Evolutionary conservation across 2,888 invertebrate genomes (phyloP).

Genomic region (Catonia carolina): DNA sequence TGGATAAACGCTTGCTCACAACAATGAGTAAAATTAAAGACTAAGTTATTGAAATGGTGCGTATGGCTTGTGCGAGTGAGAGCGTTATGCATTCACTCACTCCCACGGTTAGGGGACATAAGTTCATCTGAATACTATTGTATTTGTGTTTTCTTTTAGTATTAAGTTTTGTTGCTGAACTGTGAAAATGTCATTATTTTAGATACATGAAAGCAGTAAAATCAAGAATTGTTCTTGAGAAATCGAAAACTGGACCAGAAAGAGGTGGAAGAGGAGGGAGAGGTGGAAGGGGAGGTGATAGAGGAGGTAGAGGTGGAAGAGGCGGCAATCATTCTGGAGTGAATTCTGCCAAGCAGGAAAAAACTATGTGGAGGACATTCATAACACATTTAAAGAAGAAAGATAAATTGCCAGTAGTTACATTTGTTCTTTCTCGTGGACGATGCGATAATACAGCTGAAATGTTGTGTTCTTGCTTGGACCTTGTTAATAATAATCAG

Average conservation of each 20-base stretch:
- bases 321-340: constrained; percentile 2
- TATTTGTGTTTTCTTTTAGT: too few relatives aligned
- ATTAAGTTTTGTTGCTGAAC: too few relatives aligned
- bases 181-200: too few relatives aligned
- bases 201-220: constrained; percentile 22
- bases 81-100: too few relatives aligned
- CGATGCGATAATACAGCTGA: constrained; percentile 65
- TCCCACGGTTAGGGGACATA: too few relatives aligned
- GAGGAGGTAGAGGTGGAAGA: constrained; percentile 14
- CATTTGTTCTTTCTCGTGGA: constrained; percentile 85
- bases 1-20: too few relatives aligned
- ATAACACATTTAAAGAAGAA: constrained; percentile 63
- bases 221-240: constrained; percentile 10
- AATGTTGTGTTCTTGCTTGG: constrained; percentile 48
- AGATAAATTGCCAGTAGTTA: constrained; percentile 83
- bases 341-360: constrained; percentile 61
- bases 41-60: too few relatives aligned
- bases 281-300: constrained; percentile 7
- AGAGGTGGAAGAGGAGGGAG: constrained; percentile 17
- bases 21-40: too few relatives aligned
- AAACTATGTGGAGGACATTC: constrained; percentile 72
- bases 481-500: constrained; percentile 68
- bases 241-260: constrained; percentile 1
- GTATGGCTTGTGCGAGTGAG: too few relatives aligned
- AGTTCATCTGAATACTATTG: too few relatives aligned